phyloP scores from a whole-genome alignment of 2,113 vertebrate species.

The Sapayoa aenigma region DNA sequence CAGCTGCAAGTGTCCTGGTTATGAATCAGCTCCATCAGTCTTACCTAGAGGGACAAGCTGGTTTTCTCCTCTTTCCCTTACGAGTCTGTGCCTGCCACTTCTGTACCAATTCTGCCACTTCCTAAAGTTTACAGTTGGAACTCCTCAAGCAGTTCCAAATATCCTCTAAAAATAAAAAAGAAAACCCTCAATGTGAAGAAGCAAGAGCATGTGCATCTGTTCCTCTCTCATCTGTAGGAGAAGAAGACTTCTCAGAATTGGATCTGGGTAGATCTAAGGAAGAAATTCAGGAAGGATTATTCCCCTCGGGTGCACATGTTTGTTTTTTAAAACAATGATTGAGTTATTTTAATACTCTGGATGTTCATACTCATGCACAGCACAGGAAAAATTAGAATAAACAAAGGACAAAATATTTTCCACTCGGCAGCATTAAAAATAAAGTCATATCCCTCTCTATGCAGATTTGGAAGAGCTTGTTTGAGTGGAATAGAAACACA shows the following conservation, averaged over 20 bases:
- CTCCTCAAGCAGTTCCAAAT: not conserved
- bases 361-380: slow-evolving; percentile 36
- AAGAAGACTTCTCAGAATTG: not conserved
- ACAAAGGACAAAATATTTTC: slow-evolving; percentile 50
- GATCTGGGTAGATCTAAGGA: slow-evolving; percentile 28
- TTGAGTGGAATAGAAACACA: not conserved
- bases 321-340: slow-evolving; percentile 64
- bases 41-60: not conserved
- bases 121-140: not conserved
- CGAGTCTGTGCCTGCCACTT: not conserved
- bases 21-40: not conserved
- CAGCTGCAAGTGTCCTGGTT: not conserved
- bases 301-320: slow-evolving; percentile 38
- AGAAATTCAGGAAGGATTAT: slow-evolving; percentile 65
- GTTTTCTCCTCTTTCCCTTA: not conserved
- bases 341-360: slow-evolving; percentile 59
- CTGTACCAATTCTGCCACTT: not conserved
- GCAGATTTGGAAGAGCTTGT: not conserved
- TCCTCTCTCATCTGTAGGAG: not conserved
- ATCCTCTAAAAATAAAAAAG: not conserved
- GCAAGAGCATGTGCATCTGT: not conserved
- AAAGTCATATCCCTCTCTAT: not conserved
- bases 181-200: not conserved
- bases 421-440: not conserved
- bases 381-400: slow-evolving; percentile 54